Evolutionary conservation across 2,113 vertebrate genomes (phyloP), one percentile per base, ranked within the genome.

Genomic region (Cricetomys ansorgei): DNA sequence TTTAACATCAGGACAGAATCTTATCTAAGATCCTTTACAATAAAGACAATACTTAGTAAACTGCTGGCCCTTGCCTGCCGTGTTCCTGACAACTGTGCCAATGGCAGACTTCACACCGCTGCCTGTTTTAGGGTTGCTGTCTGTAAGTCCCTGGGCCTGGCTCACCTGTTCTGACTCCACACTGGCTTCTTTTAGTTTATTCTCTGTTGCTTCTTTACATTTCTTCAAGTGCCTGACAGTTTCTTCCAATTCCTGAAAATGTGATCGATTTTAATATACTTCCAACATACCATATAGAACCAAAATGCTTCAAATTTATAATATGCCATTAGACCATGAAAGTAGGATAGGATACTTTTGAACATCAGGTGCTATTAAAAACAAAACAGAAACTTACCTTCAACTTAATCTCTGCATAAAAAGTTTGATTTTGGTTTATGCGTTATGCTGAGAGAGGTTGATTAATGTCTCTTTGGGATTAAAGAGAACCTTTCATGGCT

Each of bases 91-190:
- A 48, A n/a, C 59, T 17, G 7, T 7, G 4, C 34, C 48, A 31
- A 19, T 10, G 23, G 45, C 83, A 69, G 67, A 34, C 3, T 48
- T 59, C 23, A 31, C 17, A 34, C 37, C 6, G 40, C 45, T 5
- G 0, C 4, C 15, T 21, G 45, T 19, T 40, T 72, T 19, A 37
- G 3, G 43, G 43, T 2, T 43, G n/a, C 5, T 21, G 31, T 55
- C n/a, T 50, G 57, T 9, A 10, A 34, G 64, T 9, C 50, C 12
- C 0, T 7, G 23, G 11, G 5, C 10, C 62, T 34, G 34, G 90
- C 97, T 96, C 67, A 98, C 98, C 97, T 99, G 98, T 93, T 99
- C 98, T n/a, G 98, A 99, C 48, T 98, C 98, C 40, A 79, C 57
- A 50, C 98, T 98, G 93, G 98, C 98, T 95, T 99, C 98, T 91